Base-by-base conservation (phyloP, 2,797 vertebrate species). In the Podargus strigoides region DNA sequence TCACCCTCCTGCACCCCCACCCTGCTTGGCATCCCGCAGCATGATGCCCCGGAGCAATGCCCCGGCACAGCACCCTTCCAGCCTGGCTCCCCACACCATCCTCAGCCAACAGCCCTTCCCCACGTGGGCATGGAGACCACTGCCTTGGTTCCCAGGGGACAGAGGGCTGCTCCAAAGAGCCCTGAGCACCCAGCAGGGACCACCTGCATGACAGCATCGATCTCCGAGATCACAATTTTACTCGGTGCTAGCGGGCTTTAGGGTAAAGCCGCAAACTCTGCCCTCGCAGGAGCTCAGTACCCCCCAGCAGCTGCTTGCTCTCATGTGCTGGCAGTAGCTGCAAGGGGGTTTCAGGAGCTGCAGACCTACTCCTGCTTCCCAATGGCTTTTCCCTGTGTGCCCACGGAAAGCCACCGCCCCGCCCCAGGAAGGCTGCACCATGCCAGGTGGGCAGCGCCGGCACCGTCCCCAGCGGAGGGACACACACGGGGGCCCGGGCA, bases 191-290 rank as follows among this genome's bases (percentile, higher is more conserved):
- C 47, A 8, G 34, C 6, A 0, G 27, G 52, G 37, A 22, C 55
- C 19, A 78, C 32, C 8, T 1, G 42, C 34, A 1, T 7, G 27
- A 15, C 0, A 1, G 68, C 94, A 79, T 79, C 3, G 8, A 87
- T 75, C 77, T n/a, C 24, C 0, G 8, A 30, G 56, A 20, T 3
- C 11, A 1, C 0, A 0, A 3, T 34, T 78, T 58, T 36, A 36
- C 75, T 37, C 56, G 0, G 0, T 11, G 44, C 63, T 58, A 27
- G 68, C 1, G 7, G 53, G 69, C 79, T 93, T 94, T 79, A 92
- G 85, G 67, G 80, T 28, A 44, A 37, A 64, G 49, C 80, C 34
- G 18, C 83, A 86, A 91, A 91, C 83, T 27, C 69, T 4, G 70
- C 7, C 1, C 74, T 13, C 15, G 68, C 53, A 13, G 75, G 80